Evolutionary conservation across 2,113 vertebrate species (phyloP), one percentile per base, ranked within the genome.

Genomic region (Sylvietta virens): DNA sequence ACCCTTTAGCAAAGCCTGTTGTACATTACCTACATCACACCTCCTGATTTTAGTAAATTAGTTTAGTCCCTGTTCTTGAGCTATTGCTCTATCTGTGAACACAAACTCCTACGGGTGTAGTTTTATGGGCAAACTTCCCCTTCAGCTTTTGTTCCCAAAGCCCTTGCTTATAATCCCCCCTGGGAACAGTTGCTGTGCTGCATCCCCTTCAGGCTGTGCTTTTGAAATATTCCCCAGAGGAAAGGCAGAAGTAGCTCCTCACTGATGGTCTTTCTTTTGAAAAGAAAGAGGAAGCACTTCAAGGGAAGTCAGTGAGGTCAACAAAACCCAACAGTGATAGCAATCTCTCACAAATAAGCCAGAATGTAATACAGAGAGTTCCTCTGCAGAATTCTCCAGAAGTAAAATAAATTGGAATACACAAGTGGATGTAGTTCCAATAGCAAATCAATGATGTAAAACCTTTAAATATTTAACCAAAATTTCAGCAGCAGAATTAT

Each of bases 321-420:
- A 80, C 35, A 48, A 71, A 65, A 79, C 51, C 14, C 33, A 90
- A 62, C 86, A 85, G 51, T 0, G 0, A 61, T 1, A 92, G 24
- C 48, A 62, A 37, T 30, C 23, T 71, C 45, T 72, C 62, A 70
- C 40, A 81, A 71, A 84, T 57, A 81, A 86, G 51, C 88, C 77
- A 67, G 30, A 72, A 50, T 28, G 23, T 56, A 84, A 83, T 24
- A 35, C 33, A 24, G 69, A 92, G 24, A 62, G 64, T 35, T 40
- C 30, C 35, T 65, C 58, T 78, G 66, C 47, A 87, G 88, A 87
- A 60, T 57, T 60, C 47, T 76, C 40, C 40, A 69, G 73, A 87
- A 94, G 64, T 19, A 31, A 79, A 94, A 90, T 70, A 94, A 93
- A 92, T 20, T 66, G 57, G 72, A 94, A 66, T 64, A 72, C 23